phyloP scores from a whole-genome alignment of 2,113 vertebrate species.

The Chitala chitala region DNA sequence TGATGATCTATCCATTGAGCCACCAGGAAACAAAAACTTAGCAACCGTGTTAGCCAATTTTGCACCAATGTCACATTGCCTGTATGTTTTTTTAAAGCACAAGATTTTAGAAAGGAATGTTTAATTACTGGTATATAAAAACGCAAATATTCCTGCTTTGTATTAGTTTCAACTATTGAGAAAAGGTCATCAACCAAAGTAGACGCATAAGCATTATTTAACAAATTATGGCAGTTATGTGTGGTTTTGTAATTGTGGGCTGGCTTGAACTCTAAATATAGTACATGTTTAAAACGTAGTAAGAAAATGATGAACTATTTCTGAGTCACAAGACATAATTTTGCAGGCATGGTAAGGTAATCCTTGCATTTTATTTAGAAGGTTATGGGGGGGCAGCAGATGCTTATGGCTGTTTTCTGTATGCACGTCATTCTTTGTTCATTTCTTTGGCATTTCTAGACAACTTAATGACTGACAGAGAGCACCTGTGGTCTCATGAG shows the following conservation, averaged over 20 bases:
- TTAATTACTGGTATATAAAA: too few relatives aligned
- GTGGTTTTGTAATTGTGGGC: not conserved
- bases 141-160: too few relatives aligned
- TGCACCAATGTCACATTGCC: not conserved
- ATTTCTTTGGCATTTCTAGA: not conserved
- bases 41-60: not conserved
- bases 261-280: not conserved
- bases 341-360: not conserved
- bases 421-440: not conserved
- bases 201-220: too few relatives aligned
- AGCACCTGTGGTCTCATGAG: not conserved
- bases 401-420: too few relatives aligned
- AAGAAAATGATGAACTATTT: slow-evolving; percentile 6
- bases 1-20: too few relatives aligned
- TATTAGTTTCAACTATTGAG: too few relatives aligned
- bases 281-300: not conserved
- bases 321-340: not conserved
- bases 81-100: slow-evolving; percentile 8
- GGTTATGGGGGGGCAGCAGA: not conserved
- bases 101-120: too few relatives aligned
- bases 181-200: too few relatives aligned
- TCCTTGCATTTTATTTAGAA: not conserved
- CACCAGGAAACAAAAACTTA: too few relatives aligned
- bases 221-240: not conserved
- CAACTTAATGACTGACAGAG: slow-evolving; percentile 11